Conservation (phyloP, 2,888 invertebrate species). For the Leptura quadrifasciata region DNA sequence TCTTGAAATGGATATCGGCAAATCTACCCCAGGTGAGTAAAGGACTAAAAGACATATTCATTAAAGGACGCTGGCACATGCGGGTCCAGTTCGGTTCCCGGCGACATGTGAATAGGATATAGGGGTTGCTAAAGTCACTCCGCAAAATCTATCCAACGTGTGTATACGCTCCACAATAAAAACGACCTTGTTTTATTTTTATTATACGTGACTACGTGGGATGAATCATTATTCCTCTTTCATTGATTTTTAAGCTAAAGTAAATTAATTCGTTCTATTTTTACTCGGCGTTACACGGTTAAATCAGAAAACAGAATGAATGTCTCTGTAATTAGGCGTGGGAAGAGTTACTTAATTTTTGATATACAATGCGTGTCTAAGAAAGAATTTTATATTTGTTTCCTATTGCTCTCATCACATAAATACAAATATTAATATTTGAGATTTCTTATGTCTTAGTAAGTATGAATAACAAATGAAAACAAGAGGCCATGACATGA, state of each 20-base stretch:
- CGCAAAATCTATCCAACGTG: slow-evolving; percentile 51
- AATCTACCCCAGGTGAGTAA: slow-evolving; percentile 51
- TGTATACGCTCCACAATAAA: slow-evolving; percentile 59
- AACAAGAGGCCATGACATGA: too few relatives aligned
- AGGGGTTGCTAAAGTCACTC: slow-evolving; percentile 56
- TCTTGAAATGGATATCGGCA: slow-evolving; percentile 37
- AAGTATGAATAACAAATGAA: too few relatives aligned
- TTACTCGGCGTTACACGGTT: neutral
- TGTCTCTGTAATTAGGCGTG: neutral
- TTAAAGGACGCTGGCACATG: slow-evolving; percentile 48
- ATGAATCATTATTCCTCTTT: slow-evolving; percentile 61
- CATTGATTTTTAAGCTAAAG: slow-evolving; percentile 52
- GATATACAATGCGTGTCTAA: neutral
- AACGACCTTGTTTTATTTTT: slow-evolving; percentile 67
- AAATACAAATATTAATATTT: too few relatives aligned
- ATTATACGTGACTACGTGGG: slow-evolving; percentile 54
- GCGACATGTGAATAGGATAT: slow-evolving; percentile 49
- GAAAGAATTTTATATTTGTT: neutral
- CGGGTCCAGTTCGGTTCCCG: slow-evolving; percentile 43
- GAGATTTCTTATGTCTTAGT: too few relatives aligned
- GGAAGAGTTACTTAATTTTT: neutral
- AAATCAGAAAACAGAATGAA: slow-evolving; percentile 12
- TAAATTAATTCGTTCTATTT: slow-evolving; percentile 36
- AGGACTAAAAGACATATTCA: slow-evolving; percentile 44
- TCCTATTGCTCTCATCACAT: too few relatives aligned